Evolutionary conservation across 2,888 invertebrate genomes (phyloP).

Genomic region (Xanthia togata): DNA sequence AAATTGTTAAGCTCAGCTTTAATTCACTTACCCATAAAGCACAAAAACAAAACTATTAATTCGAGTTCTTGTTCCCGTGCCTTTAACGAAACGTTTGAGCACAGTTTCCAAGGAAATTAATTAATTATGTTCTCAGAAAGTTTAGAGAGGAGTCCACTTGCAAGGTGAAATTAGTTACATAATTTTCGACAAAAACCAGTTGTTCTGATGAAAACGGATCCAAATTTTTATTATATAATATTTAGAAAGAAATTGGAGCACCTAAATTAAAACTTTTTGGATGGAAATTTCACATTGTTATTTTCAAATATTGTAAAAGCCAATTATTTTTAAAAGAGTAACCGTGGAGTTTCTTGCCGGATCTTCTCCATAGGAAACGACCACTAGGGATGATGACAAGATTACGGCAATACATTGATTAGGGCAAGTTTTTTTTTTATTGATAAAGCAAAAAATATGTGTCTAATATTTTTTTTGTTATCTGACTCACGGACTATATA

Average conservation of each 20-base stretch:
- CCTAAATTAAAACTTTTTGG: conserved; percentile 20
- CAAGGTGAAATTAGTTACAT: conserved; percentile 51
- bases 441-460: too few species aligned
- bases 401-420: too few species aligned
- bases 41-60: conserved; percentile 50
- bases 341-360: too few species aligned
- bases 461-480: too few species aligned
- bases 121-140: conserved; percentile 63
- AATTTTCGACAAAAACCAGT: conserved; percentile 49
- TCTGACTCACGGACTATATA: too few species aligned
- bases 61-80: conserved; percentile 57
- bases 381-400: too few species aligned
- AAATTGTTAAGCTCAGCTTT: conserved; percentile 18
- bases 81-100: conserved; percentile 59
- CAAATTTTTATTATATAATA: conserved; percentile 28
- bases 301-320: too few species aligned
- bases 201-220: conserved; percentile 34
- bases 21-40: conserved; percentile 42
- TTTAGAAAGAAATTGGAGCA: conserved; percentile 10
- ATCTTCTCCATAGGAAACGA: too few species aligned
- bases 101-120: conserved; percentile 63
- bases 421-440: too few species aligned
- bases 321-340: too few species aligned
- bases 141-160: conserved; percentile 55
- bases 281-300: background rate